Conservation (phyloP, 1,140 invertebrate genomes). For the Gonioctena quinquepunctata region DNA sequence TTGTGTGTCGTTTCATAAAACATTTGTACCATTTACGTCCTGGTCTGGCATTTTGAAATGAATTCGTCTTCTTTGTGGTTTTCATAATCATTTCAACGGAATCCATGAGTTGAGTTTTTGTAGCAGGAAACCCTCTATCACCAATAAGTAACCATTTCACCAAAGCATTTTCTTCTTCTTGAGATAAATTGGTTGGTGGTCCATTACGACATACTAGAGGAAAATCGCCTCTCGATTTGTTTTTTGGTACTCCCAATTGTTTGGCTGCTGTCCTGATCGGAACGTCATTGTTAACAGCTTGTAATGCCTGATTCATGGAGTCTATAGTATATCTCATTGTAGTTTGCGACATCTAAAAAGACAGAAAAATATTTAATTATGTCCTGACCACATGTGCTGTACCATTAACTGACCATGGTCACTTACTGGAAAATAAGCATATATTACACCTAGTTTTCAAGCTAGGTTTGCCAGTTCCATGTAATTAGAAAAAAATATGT, state of each 20-base stretch:
- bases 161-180: not conserved
- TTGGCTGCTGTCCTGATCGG: not conserved
- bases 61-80: not conserved
- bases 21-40: conserved; percentile 1
- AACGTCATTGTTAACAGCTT: not conserved
- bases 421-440: not conserved
- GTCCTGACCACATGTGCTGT: not conserved
- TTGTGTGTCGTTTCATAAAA: conserved; percentile 6
- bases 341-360: not conserved
- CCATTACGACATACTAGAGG: not conserved
- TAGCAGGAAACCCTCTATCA: not conserved
- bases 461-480: not conserved
- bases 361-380: not conserved
- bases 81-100: not conserved
- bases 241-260: not conserved
- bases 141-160: not conserved
- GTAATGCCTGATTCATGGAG: not conserved
- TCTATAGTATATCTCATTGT: not conserved
- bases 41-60: not conserved
- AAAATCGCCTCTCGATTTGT: not conserved
- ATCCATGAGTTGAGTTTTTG: not conserved
- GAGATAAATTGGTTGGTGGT: not conserved
- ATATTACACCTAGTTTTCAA: not conserved
- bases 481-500: not conserved
- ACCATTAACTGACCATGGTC: not conserved